Base-by-base conservation (phyloP, 2,888 invertebrate species). In the Eilema sororculum region DNA sequence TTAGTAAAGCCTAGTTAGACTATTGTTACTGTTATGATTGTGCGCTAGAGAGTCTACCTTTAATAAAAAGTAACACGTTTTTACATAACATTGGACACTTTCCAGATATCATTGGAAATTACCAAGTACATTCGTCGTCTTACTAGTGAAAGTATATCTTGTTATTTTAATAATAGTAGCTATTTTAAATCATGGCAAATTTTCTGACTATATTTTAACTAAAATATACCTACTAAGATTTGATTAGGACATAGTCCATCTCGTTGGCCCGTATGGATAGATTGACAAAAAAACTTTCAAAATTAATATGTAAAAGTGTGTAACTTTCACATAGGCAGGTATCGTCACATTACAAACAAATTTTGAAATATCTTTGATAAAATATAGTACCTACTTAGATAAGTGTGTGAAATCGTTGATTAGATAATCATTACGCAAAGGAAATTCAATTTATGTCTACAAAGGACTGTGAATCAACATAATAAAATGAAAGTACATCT, bases 1-100 rank as follows among this genome's bases (percentile, higher is more conserved):
- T 87, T 84, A 84, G 84, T 82, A 77, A 85, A 81, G 89, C 82
- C 90, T 91, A 90, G 91, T 90, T 90, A 90, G 78, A 78, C 86
- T 85, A 90, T 93, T 94, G 93, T 94, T 90, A 85, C 85, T 73
- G 75, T 69, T 73, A 78, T 78, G 80, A 83, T 79, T 84, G 83
- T 84, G 81, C 79, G 73, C 79, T 80, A 74, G 73, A 73, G 82
- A 80, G 86, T 83, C 81, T 77, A 83, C 82, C 73, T 84, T 88
- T 83, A 88, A 25, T 62, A 62, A 62, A 41, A 41, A 41, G 41
- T 10, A 62, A 62, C 25, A 25, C 25, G 25, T 62, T 62, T 16
- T 24, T 24, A 41, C 24, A 2, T 41, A 9, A 41, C 28, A 33
- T 78, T 77, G 77, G 71, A 81, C 69, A 67, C 67, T 75, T 79